Conservation (phyloP, 2,797 vertebrate genomes). For the Acomys russatus region DNA sequence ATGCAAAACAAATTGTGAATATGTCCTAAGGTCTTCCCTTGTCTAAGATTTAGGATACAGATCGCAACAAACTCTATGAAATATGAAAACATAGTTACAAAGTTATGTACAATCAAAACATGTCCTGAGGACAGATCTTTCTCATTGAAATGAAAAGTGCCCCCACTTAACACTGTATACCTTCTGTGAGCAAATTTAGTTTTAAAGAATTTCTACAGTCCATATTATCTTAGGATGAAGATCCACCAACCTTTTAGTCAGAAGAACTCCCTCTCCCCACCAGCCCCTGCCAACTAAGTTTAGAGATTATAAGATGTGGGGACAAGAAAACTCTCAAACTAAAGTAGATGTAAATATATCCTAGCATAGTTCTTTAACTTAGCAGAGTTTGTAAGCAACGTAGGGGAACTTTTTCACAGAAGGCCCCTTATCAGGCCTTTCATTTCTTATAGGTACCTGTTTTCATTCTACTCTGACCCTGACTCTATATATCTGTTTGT, state of each 20-base stretch:
- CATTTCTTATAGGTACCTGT: background rate
- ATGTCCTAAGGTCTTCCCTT: slow-evolving; percentile 26
- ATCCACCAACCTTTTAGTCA: slow-evolving; percentile 27
- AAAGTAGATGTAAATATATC: background rate
- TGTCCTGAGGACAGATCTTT: background rate
- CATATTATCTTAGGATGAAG: background rate
- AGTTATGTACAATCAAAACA: slow-evolving; percentile 1
- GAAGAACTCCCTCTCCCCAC: background rate
- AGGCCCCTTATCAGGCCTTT: background rate
- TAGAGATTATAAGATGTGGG: slow-evolving; percentile 55
- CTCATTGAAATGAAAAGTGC: background rate
- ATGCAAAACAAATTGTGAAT: slow-evolving; percentile 20
- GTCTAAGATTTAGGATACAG: background rate
- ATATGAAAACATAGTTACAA: slow-evolving; percentile 38
- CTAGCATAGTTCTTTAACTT: slow-evolving; percentile 35
- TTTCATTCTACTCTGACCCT: background rate
- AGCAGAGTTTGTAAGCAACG: slow-evolving; percentile 30
- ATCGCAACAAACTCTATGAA: slow-evolving; percentile 34
- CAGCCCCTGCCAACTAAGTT: background rate
- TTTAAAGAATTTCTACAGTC: slow-evolving; percentile 58
- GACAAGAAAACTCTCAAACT: slow-evolving; percentile 44
- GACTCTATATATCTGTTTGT: background rate
- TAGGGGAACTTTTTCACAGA: background rate
- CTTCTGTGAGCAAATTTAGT: slow-evolving; percentile 31
- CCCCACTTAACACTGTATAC: slow-evolving; percentile 4